Evolutionary conservation across 2,113 vertebrate genomes (phyloP), one percentile per base, ranked within the genome.

Genomic region (Gymnogyps californianus): DNA sequence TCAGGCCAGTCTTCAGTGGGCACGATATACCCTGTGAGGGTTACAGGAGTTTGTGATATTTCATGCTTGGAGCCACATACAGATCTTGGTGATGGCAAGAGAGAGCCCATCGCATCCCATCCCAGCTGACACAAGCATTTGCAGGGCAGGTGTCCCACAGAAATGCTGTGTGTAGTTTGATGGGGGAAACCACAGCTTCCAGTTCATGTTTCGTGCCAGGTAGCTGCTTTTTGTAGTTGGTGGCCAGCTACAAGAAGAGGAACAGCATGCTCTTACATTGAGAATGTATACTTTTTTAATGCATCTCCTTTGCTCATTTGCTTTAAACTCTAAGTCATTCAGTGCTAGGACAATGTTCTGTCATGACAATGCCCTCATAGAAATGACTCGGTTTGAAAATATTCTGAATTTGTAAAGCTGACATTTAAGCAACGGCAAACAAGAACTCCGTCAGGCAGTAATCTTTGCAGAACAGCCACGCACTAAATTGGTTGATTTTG

Each of bases 1-100:
- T 36, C 0, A 0, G 66, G 5, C 16, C 40, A 47, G 22, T 28
- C 47, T 10, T 59, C 49, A 65, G 24, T 26, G 54, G 16, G 2
- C 6, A 18, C 5, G 15, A 44, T 28, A 42, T 32, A 36, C 7
- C 21, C 19, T 0, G 0, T 9, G 31, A 80, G 24, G 7, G 15
- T 59, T 34, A 47, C 8, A 8, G n/a, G 18, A 29, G 3, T 14
- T 54, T 46, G 8, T 54, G 47, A 19, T 42, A 40, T 58, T 44
- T 81, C 15, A 2, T 77, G 14, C 58, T 47, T 90, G 38, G 57
- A 85, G 22, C 16, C 62, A 52, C 0, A 0, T 52, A 28, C 6
- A 65, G 31, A 12, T 49, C 51, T 70, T 46, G n/a, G 9, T 38
- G 42, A 22, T 16, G 25, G 20, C 21, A 79, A 71, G 22, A 52